Percentiles rank a stretch among this genome's conserved stretches.
Conservation (phyloP, 2,797 vertebrate species). For the Myotis vivesi region DNA sequence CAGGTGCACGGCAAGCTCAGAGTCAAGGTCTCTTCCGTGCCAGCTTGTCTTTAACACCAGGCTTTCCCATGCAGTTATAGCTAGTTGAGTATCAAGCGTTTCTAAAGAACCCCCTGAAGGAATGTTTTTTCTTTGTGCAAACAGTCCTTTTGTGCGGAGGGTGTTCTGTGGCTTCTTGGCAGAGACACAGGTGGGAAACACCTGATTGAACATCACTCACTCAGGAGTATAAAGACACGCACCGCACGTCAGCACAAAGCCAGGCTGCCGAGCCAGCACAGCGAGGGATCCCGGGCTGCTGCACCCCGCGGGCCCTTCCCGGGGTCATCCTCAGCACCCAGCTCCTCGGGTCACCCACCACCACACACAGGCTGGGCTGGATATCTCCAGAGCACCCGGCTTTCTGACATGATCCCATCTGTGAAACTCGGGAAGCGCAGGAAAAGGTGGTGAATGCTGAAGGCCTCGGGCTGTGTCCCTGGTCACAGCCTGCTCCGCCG, state of each 20-base stretch:
- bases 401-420: neutral
- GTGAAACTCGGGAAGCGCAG: neutral
- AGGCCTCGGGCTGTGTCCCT: neutral
- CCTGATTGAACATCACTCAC: constrained; percentile 42
- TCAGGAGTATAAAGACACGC: neutral
- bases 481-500: neutral
- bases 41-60: constrained; percentile 27
- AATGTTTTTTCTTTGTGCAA: constrained; percentile 66
- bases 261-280: neutral
- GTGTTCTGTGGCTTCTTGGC: constrained; percentile 68
- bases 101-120: constrained; percentile 71
- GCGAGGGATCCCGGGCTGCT: neutral
- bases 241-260: neutral
- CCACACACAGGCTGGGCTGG: rapidly evolving
- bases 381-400: neutral
- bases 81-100: constrained; percentile 71
- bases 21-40: neutral
- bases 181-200: constrained; percentile 64
- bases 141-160: constrained; percentile 72
- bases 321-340: neutral
- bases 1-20: constrained; percentile 35
- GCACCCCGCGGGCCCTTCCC: neutral
- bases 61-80: constrained; percentile 59
- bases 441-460: neutral
- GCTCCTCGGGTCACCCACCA: no score